Evolutionary conservation across 2,888 invertebrate genomes (phyloP).

Genomic region (Candidula unifasciata): DNA sequence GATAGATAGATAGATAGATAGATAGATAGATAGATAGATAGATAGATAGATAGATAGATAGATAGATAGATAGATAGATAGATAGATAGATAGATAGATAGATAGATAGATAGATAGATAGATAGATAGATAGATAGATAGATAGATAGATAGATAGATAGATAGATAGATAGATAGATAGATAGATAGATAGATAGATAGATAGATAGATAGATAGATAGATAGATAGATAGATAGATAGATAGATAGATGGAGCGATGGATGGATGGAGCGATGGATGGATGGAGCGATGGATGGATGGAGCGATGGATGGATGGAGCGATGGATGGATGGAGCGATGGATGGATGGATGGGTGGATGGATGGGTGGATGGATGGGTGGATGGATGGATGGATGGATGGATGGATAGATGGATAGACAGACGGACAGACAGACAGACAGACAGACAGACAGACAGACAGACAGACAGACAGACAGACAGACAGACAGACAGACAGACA

Average conservation of each 20-base stretch:
- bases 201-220: constrained; percentile 21
- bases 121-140: constrained; percentile 21
- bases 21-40: background rate
- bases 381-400: background rate
- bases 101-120: constrained; percentile 21
- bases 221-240: constrained; percentile 21
- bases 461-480: no score
- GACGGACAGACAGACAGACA: no score
- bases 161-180: constrained; percentile 17
- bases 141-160: constrained; percentile 21
- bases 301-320: no score
- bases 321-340: background rate
- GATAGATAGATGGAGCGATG: constrained; percentile 7
- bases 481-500: no score
- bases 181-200: constrained; percentile 21
- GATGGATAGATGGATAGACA: no score
- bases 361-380: background rate
- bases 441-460: no score
- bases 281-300: no score
- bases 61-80: constrained; percentile 21
- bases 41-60: constrained; percentile 1
- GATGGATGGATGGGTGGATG: background rate
- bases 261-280: background rate
- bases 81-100: constrained; percentile 21
- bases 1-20: background rate